Base-by-base conservation (phyloP, 2,888 invertebrate genomes). In the Leptinotarsa peninsularis region DNA sequence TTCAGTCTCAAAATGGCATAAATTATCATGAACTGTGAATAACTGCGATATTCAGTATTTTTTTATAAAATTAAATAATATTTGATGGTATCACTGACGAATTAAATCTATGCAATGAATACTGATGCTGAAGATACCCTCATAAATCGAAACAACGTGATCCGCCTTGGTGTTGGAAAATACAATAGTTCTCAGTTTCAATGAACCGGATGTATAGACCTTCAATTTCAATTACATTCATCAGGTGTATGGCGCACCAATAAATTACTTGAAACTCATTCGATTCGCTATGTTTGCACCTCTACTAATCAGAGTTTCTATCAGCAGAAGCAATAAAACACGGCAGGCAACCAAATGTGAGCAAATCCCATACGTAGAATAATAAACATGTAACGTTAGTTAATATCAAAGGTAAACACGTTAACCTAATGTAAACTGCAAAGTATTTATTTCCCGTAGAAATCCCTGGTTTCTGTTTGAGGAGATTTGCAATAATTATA, bases 371-470 rank as follows among this genome's bases (percentile, higher is more conserved):
- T 72, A 76, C 71, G 74, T 74, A 76, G 70, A 66, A 73, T 76
- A 77, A 77, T 73, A 79, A 79, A 79, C 79, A 73, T 74, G 77
- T 76, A 77, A 74, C 67, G 75, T 70, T 67, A 71, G 76, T 72
- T 73, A 70, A 70, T 74, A 77, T 72, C 79, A 73, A 79, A 77
- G 56, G 75, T 77, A 77, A 79, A 79, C 77, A 79, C 72, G 75
- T 74, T 76, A 70, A 79, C 56, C 74, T 73, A 75, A 76, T 74
- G 79, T 73, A 74, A 77, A 77, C 79, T 77, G 73, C 49, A 71
- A 76, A 77, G 76, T 72, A 74, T 76, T 74, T 66, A 73, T 75
- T 75, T 76, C 71, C 73, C 21, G 58, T 68, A 18, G 52, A 18
- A 66, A 70, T 74, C 74, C 71, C 52, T 66, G 63, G 72, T 73